Evolutionary conservation across 1,140 invertebrate genomes (phyloP).

Genomic region (Aleiodes sp.): DNA sequence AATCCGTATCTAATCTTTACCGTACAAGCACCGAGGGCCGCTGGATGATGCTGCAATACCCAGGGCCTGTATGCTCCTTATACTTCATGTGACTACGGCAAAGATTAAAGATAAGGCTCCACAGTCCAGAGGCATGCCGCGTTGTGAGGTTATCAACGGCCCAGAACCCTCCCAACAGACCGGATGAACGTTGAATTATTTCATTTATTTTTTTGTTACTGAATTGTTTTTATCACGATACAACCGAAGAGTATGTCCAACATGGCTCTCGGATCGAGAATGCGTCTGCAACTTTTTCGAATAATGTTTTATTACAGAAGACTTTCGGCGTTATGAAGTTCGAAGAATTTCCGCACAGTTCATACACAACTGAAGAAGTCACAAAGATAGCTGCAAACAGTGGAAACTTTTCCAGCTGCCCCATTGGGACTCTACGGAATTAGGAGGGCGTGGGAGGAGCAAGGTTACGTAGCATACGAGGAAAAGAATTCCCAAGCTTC

Average conservation of each 20-base stretch:
- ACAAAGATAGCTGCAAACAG: background rate
- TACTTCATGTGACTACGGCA: background rate
- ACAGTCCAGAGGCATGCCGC: background rate
- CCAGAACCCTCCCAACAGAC: background rate
- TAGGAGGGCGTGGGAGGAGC: background rate
- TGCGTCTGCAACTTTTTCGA: background rate
- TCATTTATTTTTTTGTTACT: background rate
- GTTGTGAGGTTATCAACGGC: background rate
- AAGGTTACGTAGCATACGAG: background rate
- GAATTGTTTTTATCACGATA: conserved; percentile 5
- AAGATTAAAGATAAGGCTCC: background rate
- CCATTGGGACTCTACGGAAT: background rate
- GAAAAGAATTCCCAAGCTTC: conserved; percentile 8
- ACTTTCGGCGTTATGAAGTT: too few relatives aligned
- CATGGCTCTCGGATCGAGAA: background rate
- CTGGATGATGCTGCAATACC: background rate
- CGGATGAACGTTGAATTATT: conserved; percentile 5
- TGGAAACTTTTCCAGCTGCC: background rate
- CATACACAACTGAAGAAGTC: too few relatives aligned
- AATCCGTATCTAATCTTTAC: background rate
- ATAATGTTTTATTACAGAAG: too few relatives aligned
- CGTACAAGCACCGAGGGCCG: background rate
- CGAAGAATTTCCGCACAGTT: too few relatives aligned
- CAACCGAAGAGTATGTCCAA: background rate
- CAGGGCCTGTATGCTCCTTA: background rate